Conservation (phyloP, 1,140 invertebrate genomes). For the Eriosoma lanigerum region DNA sequence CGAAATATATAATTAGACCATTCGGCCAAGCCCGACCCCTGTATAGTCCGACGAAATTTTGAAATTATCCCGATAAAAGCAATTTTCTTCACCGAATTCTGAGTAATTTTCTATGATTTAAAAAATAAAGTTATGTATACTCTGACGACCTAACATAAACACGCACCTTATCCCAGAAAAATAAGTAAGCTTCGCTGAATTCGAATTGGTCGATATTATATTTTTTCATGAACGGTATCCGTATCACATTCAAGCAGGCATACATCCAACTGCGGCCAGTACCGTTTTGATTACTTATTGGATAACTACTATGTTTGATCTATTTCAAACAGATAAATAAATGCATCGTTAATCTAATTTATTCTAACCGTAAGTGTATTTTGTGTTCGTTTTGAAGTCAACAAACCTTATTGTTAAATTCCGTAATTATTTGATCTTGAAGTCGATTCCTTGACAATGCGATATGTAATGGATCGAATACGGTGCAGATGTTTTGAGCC, state of each 20-base stretch:
- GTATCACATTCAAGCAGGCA: slow-evolving; percentile 79
- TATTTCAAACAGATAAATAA: slow-evolving; percentile 55
- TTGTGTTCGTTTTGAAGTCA: slow-evolving; percentile 14
- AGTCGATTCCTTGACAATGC: slow-evolving; percentile 68
- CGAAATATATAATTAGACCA: no score
- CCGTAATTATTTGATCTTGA: slow-evolving; percentile 61
- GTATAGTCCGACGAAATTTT: no score
- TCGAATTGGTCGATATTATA: slow-evolving; percentile 86
- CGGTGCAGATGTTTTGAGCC: slow-evolving; percentile 79
- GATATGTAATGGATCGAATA: slow-evolving; percentile 75
- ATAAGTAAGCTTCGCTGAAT: slow-evolving; percentile 84
- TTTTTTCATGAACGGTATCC: slow-evolving; percentile 82
- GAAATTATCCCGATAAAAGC: no score
- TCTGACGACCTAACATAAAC: no score
- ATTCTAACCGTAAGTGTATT: no score
- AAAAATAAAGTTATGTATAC: no score
- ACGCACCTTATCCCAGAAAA: slow-evolving; percentile 84
- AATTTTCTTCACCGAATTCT: no score
- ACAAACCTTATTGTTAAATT: slow-evolving; percentile 76
- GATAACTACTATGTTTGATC: slow-evolving; percentile 82
- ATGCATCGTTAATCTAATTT: no score
- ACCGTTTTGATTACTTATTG: slow-evolving; percentile 82
- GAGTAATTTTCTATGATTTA: no score
- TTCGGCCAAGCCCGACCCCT: no score
- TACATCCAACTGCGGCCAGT: slow-evolving; percentile 88